Base-by-base conservation (phyloP, 2,888 invertebrate genomes). In the Scaeva pyrastri region DNA sequence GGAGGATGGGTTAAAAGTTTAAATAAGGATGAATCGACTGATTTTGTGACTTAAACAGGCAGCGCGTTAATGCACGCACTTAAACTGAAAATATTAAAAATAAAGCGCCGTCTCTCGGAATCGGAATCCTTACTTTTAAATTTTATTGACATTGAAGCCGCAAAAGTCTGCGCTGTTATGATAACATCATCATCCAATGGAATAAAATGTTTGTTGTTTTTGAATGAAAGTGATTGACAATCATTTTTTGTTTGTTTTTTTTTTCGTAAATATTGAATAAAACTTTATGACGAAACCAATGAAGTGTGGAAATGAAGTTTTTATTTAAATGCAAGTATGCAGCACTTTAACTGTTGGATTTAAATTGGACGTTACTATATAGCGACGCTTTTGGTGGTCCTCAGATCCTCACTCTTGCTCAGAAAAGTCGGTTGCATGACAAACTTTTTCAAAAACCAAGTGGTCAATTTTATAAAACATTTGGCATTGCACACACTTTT, bases 11-110 rank as follows among this genome's bases (percentile, higher is more conserved):
- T 36, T 66, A 11, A 43, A 31, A 64, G 64, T 64, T 43, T 4
- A 66, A 66, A 48, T 48, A 19, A 48, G 45, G 12, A 66, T 19
- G 31, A 11, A 66, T 66, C 48, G 31, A 66, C 48, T 66, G 66
- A 48, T 31, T 48, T 66, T 48, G 31, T 60, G 39, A 60, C 60
- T 60, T 60, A 41, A 60, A 21, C 12, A 5, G 5, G 14, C 12
- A 5, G 5, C 31, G 21, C 39, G 41, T 60, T 60, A 41, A 60
- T 60, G 14, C 23, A 7, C 2, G 10, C 5, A 56, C 60, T 60
- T 41, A 60, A 60, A 60, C 21, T 60, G 41, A 21, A 21, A 60
- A 14, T 39, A 21, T 60, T 60, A 60, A n/a, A n/a, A n/a, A 60
- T 60, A 60, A 39, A 60, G 19, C 14, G 7, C n/a, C n/a, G 21